These are phyloP conservation scores for Heliconius cydno DNA, from an alignment of 2,888 invertebrate species.

Conservation along the genomic window DNA sequence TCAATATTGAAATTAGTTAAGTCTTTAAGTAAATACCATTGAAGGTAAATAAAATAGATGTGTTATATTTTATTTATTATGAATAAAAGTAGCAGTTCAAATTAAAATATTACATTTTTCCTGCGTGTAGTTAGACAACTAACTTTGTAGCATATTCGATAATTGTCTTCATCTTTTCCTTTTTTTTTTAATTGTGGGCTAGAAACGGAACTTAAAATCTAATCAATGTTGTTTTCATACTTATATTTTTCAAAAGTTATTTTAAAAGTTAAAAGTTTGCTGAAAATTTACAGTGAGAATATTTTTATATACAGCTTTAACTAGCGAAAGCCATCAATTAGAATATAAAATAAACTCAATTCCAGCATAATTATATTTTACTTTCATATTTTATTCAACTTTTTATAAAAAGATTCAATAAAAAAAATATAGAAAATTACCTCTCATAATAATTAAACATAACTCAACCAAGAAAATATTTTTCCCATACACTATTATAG, in stretches of 20 bases:
- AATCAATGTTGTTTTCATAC: background rate
- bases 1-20: background rate
- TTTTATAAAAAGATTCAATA: background rate
- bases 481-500: background rate
- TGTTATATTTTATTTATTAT: background rate
- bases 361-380: background rate
- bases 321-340: background rate
- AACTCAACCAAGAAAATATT: background rate
- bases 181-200: too few species aligned
- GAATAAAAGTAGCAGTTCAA: background rate
- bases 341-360: background rate
- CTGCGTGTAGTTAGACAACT: too few species aligned
- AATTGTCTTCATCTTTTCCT: background rate
- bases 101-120: background rate
- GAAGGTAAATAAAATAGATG: background rate
- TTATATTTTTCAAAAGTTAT: background rate
- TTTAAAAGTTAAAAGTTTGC: background rate
- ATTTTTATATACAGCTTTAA: background rate
- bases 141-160: too few species aligned
- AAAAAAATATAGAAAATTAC: background rate
- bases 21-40: background rate
- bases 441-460: background rate
- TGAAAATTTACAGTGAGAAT: background rate
- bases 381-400: background rate
- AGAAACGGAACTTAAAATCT: background rate